phyloP scores from a whole-genome alignment of 2,888 invertebrate genomes.

The Rhingia rostrata region DNA sequence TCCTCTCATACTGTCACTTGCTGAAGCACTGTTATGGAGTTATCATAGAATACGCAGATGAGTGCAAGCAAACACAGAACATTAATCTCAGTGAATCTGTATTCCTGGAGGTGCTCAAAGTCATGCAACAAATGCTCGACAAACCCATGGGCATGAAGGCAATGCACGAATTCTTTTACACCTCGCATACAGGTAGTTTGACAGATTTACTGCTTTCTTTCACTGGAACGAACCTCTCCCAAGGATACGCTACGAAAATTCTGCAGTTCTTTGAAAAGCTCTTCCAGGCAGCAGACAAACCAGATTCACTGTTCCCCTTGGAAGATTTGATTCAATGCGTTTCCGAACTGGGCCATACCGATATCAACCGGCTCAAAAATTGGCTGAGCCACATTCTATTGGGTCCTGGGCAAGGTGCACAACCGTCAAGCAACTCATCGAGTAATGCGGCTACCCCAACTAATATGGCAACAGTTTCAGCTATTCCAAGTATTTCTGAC shows the following conservation, averaged over 20 bases:
- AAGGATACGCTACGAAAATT: slow-evolving; percentile 89
- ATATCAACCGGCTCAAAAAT: slow-evolving; percentile 85
- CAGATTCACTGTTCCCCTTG: slow-evolving; percentile 86
- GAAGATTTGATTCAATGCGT: slow-evolving; percentile 88
- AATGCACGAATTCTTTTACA: slow-evolving; percentile 91
- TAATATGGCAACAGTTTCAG: slow-evolving; percentile 83
- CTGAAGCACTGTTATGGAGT: slow-evolving; percentile 88
- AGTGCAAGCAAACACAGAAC: slow-evolving; percentile 77
- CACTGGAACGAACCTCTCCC: slow-evolving; percentile 88
- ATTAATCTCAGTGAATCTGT: slow-evolving; percentile 80
- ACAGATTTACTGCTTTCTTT: slow-evolving; percentile 92
- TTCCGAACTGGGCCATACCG: slow-evolving; percentile 86
- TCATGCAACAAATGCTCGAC: slow-evolving; percentile 93
- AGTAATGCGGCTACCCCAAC: slow-evolving; percentile 84
- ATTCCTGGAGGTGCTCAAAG: slow-evolving; percentile 84
- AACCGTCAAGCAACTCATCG: slow-evolving; percentile 83
- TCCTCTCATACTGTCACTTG: slow-evolving; percentile 86
- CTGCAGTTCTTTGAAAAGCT: slow-evolving; percentile 91
- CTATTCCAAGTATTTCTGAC: slow-evolving; percentile 82
- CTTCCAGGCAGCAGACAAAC: slow-evolving; percentile 86
- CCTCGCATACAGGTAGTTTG: slow-evolving; percentile 87
- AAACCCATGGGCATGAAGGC: slow-evolving; percentile 92
- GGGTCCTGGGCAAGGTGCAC: slow-evolving; percentile 83
- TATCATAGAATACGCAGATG: slow-evolving; percentile 85
- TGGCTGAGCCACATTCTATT: slow-evolving; percentile 88